A percentile compares a stretch with the other conserved stretches of the same genome.
Conservation (phyloP, 2,888 invertebrate species). For the Furcula furcula region DNA sequence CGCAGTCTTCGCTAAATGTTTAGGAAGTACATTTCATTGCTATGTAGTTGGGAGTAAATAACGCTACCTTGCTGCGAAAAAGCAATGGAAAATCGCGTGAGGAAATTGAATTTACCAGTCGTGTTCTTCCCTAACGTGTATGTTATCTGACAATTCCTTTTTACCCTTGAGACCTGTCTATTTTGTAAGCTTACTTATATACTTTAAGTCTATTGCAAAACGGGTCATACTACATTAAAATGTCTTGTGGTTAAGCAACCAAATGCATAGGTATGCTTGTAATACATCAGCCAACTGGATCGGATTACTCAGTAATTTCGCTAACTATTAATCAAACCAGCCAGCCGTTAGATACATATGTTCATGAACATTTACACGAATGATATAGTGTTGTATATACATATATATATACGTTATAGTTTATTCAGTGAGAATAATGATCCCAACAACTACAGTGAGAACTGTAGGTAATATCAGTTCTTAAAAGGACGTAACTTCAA, state of each 20-base stretch:
- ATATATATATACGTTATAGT: no score
- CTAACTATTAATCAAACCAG: slow-evolving; percentile 9
- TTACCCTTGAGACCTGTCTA: slow-evolving; percentile 16
- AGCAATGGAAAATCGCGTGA: slow-evolving; percentile 22
- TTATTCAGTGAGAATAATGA: no score
- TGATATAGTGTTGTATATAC: no score
- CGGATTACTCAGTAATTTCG: slow-evolving; percentile 8
- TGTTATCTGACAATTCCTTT: slow-evolving; percentile 27
- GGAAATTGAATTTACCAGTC: slow-evolving; percentile 35
- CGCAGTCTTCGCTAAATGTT: slow-evolving; percentile 25
- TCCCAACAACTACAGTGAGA: no score
- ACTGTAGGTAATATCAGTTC: slow-evolving; percentile 23
- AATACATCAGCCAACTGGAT: background rate
- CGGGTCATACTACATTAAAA: background rate
- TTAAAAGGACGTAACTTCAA: no score
- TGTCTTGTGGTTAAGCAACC: slow-evolving; percentile 6
- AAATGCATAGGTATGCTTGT: slow-evolving; percentile 7
- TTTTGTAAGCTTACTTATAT: slow-evolving; percentile 15
- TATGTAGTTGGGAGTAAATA: slow-evolving; percentile 31
- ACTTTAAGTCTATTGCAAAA: slow-evolving; percentile 8
- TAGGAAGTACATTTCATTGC: slow-evolving; percentile 30
- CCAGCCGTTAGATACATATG: slow-evolving; percentile 4
- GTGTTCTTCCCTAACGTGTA: slow-evolving; percentile 23
- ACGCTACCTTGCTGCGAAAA: slow-evolving; percentile 30
- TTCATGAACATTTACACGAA: no score